Base-by-base conservation (phyloP, 2,797 vertebrate genomes). In the Sebastes minor region DNA sequence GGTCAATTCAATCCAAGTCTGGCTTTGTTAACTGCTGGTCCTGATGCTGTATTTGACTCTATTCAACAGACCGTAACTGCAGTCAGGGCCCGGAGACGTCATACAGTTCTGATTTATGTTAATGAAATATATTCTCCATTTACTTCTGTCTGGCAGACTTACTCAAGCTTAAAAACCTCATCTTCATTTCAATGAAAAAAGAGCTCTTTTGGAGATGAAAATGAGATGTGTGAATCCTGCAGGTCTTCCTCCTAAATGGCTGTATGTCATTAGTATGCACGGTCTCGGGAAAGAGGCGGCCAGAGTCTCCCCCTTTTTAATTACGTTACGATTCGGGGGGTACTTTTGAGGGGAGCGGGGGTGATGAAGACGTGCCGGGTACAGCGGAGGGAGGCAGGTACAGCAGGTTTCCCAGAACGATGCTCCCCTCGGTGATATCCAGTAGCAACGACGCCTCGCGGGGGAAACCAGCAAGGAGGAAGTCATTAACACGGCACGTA, bases 51-150 rank as follows among this genome's bases (percentile, higher is more conserved):
- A 63, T 91, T 82, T 82, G 82, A 91, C 89, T 87, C 80, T 71
- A 85, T 86, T 84, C 91, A 91, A 89, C 89, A 86, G 90, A 93
- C 84, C 64, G 68, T 82, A 89, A 76, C 88, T 71, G 72, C 86
- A 81, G 76, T 80, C 53, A 71, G 68, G 49, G 76, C 77, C 80
- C 23, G 22, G 80, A 87, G 86, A 90, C 73, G 66, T 87, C 87
- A 90, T 88, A 82, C 86, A 90, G 76, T 91, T 82, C 74, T 90
- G 91, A 94, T 94, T 94, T 94, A 94, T 95, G 94, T 92, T 94
- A 94, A 95, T 94, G 88, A 88, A 88, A 93, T 89, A 92, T 88
- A 91, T 93, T 91, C 91, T 93, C 92, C 91, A 93, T 93, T 89
- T 94, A 88, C 86, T 90, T 73, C 80, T 83, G 83, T 81, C 90